Conservation (phyloP, 1,140 invertebrate genomes). For the Rhagoletis pomonella region DNA sequence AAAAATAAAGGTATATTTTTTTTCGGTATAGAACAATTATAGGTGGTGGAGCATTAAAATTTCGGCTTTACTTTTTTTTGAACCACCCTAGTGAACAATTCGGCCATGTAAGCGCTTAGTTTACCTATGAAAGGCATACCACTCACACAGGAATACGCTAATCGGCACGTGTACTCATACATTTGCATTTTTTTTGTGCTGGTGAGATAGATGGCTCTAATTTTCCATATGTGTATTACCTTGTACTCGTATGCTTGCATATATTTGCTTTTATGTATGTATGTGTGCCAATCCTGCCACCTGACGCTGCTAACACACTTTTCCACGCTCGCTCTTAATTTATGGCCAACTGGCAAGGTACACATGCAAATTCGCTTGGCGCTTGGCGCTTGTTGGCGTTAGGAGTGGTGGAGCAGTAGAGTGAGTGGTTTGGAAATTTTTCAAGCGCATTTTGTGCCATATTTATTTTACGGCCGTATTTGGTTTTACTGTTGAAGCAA, state of each 20-base stretch:
- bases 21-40: no score
- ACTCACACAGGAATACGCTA: neutral
- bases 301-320: conserved; percentile 1
- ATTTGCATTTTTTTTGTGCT: neutral
- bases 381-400: neutral
- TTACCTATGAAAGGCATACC: conserved; percentile 23
- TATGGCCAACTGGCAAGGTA: conserved; percentile 38
- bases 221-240: neutral
- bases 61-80: no score
- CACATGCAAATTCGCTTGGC: conserved; percentile 18
- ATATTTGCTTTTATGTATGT: neutral
- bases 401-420: neutral
- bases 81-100: neutral
- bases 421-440: neutral
- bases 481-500: no score
- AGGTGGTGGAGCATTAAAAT: no score
- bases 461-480: conserved; percentile 21
- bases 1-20: no score
- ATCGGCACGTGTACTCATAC: neutral
- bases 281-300: conserved; percentile 10
- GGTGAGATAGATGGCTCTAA: neutral
- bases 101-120: conserved; percentile 34
- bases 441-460: neutral
- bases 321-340: conserved; percentile 45
- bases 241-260: neutral